Evolutionary conservation across 2,113 vertebrate species (phyloP), one percentile per base, ranked within the genome.

Genomic region (Cebidichthys violaceus): DNA sequence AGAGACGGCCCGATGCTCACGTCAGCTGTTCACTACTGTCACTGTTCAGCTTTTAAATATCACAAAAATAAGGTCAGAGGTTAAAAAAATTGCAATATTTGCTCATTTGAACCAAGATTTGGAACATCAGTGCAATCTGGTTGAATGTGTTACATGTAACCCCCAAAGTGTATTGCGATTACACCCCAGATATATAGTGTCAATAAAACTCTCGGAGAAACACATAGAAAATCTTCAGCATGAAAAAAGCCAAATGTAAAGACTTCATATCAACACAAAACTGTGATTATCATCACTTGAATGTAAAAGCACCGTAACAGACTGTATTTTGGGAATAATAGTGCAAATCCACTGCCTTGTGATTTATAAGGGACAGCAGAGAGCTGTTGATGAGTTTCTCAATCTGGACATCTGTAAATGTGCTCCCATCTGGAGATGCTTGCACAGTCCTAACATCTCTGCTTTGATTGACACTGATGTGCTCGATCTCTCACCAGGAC

Each of bases 401-500:
- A 11, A 43, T 71, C 45, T 62, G 55, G 70, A 52, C 76, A 64
- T 35, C 60, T 84, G 65, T 55, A 76, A 65, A 74, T 43, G 18
- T 39, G 27, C 29, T 76, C 33, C 70, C 24, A 77, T 73, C 54
- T 78, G 75, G n/a, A 60, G 10, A 22, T 17, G 7, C 50, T 65
- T 52, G 13, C 39, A 39, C 72, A 24, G 15, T 39, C 9, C 9
- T 50, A 37, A 33, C 15, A 27, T 66, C 18, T 65, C 14, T 73
- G 81, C 45, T 72, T 24, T 66, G 22, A 85, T 9, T 73, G 50
- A 85, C 41, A 4, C 37, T 29, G 41, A 70, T 77, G 35, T 70
- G 37, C 29, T 87, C 31, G 1, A 50, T 90, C 55, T 90, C 82
- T 54, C 75, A 37, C 57, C 91, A 98, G 97, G 95, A 98, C 97